These are phyloP conservation scores for Paraplagusia blochii DNA, from an alignment of 2,113 vertebrate genomes.

Conservation along the genomic window DNA sequence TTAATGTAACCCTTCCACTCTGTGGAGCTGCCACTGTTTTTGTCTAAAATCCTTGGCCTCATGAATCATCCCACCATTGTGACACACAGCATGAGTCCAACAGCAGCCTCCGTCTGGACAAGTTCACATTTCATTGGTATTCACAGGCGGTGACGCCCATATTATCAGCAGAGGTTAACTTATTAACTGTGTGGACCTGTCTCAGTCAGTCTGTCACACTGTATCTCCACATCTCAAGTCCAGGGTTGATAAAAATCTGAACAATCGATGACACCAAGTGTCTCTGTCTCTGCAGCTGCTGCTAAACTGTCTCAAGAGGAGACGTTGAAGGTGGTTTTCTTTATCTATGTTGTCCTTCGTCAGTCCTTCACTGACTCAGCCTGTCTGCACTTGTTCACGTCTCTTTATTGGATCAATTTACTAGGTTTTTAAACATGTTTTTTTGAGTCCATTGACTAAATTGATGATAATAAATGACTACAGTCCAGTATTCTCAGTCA, in stretches of 20 bases:
- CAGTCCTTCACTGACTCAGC: neutral
- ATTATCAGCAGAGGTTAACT: conserved; percentile 25
- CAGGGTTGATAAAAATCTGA: conserved; percentile 30
- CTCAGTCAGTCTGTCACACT: conserved; percentile 12
- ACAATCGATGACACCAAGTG: conserved; percentile 17
- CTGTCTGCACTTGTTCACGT: too few species aligned
- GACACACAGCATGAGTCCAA: conserved; percentile 18
- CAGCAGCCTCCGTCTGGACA: conserved; percentile 40
- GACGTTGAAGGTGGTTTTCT: neutral
- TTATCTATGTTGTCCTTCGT: neutral
- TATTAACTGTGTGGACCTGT: conserved; percentile 10
- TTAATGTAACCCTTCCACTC: too few species aligned
- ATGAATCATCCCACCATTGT: conserved; percentile 40
- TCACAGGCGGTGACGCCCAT: conserved; percentile 42
- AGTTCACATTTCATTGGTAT: conserved; percentile 59
- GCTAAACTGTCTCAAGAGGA: conserved; percentile 2
- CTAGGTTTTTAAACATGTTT: too few species aligned
- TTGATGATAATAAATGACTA: too few species aligned
- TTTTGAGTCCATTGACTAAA: too few species aligned
- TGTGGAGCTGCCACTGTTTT: too few species aligned
- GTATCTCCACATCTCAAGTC: conserved; percentile 17
- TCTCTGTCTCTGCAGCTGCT: neutral
- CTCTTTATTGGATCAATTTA: too few species aligned
- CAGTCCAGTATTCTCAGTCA: too few species aligned
- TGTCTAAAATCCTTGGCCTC: too few species aligned